Percentiles rank a stretch among this genome's conserved stretches.
Evolutionary conservation across 2,888 invertebrate genomes (phyloP).

Genomic region (Hirtodrosophila histrioides): DNA sequence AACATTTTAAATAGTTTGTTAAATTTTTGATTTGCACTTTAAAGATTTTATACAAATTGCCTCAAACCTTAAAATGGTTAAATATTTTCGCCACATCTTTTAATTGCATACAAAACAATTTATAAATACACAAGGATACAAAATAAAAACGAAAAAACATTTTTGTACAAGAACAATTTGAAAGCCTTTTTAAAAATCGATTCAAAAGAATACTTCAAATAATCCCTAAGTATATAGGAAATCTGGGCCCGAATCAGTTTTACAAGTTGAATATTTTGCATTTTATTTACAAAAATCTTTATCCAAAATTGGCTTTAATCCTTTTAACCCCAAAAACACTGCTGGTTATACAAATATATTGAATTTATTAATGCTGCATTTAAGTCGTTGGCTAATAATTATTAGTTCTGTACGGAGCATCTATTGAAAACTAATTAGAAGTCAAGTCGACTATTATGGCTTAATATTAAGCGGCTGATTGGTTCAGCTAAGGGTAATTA

Average conservation of each 20-base stretch:
- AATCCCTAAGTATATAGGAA: too few relatives aligned
- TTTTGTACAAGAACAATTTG: constrained; percentile 56
- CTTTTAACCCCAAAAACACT: constrained; percentile 1
- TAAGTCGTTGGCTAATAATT: constrained; percentile 32
- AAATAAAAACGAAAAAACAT: constrained; percentile 53
- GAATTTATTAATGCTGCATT: constrained; percentile 53
- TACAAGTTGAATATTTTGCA: too few relatives aligned
- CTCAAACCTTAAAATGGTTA: constrained; percentile 1
- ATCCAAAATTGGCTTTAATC: too few relatives aligned
- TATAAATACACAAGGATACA: constrained; percentile 46
- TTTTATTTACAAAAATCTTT: too few relatives aligned
- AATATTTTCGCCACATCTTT: constrained; percentile 16
- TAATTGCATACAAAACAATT: constrained; percentile 40
- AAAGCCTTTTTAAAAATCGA: too few relatives aligned
- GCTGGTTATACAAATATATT: constrained; percentile 61
- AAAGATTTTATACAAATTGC: constrained; percentile 17
- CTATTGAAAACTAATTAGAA: constrained; percentile 14
- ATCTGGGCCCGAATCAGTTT: too few relatives aligned
- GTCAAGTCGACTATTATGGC: constrained; percentile 18
- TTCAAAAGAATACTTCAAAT: too few relatives aligned
- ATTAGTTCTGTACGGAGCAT: constrained; percentile 13
- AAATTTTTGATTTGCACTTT: constrained; percentile 33
- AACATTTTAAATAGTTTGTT: constrained; percentile 40
- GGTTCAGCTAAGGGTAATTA: constrained; percentile 23
- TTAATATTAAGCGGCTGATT: constrained; percentile 19